Conservation (phyloP, 2,797 vertebrate genomes). For the Alcedo atthis region DNA sequence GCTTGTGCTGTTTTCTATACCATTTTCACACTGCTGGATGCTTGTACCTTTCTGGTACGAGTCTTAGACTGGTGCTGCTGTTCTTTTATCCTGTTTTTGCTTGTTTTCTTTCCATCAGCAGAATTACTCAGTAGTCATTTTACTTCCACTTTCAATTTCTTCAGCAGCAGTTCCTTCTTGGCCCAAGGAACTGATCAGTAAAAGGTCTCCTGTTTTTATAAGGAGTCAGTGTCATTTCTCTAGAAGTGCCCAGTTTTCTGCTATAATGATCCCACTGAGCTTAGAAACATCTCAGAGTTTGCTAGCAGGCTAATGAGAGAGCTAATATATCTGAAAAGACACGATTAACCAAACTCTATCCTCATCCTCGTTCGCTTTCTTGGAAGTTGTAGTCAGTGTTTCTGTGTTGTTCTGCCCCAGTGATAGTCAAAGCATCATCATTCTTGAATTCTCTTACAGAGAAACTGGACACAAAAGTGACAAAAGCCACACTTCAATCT, state of each 20-base stretch:
- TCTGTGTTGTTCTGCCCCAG: rapidly evolving
- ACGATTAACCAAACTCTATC: not conserved
- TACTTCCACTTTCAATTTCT: not conserved
- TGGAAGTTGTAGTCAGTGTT: not conserved
- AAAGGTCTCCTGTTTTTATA: not conserved
- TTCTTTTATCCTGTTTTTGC: not conserved
- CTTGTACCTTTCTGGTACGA: not conserved
- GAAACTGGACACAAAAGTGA: not conserved
- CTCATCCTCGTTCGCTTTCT: not conserved
- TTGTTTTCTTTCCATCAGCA: not conserved
- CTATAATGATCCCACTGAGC: not conserved
- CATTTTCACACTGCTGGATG: not conserved
- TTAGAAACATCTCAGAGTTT: not conserved
- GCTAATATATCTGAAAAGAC: not conserved
- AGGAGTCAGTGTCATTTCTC: not conserved
- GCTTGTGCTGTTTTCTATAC: not conserved
- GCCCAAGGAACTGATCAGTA: not conserved
- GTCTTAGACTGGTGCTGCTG: rapidly evolving
- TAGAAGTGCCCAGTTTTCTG: not conserved
- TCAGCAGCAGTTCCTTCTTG: not conserved
- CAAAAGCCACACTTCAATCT: not conserved
- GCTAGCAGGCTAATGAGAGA: rapidly evolving
- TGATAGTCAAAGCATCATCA: not conserved
- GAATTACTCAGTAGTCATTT: not conserved
- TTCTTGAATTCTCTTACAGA: not conserved